These are phyloP conservation scores for Semicossyphus pulcher DNA, from an alignment of 2,113 vertebrate species.

Conservation along the genomic window DNA sequence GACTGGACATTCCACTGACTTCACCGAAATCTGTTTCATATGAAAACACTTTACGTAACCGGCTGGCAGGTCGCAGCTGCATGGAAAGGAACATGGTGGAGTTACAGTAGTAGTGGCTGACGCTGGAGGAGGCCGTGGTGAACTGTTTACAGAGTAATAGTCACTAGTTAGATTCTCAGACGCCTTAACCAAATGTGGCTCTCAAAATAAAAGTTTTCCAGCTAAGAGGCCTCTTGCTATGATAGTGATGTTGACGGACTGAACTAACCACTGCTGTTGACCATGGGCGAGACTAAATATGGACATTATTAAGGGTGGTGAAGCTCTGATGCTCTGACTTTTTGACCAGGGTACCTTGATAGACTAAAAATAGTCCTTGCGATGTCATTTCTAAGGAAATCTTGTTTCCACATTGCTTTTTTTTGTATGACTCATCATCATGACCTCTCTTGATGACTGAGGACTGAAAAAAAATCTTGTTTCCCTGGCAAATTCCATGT, in stretches of 20 bases:
- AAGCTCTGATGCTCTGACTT: constrained; percentile 12
- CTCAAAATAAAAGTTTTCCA: too few relatives aligned
- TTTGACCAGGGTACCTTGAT: background rate
- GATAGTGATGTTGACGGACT: constrained; percentile 23
- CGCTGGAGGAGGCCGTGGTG: constrained; percentile 28
- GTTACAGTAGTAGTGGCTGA: constrained; percentile 50
- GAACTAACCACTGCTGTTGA: constrained; percentile 18
- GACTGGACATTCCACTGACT: constrained; percentile 82
- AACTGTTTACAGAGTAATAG: background rate
- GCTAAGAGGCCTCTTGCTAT: too few relatives aligned
- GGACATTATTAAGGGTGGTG: constrained; percentile 20
- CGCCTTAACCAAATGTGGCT: too few relatives aligned
- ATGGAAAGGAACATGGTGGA: constrained; percentile 44
- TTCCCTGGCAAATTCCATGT: background rate
- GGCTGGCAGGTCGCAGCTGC: constrained; percentile 59
- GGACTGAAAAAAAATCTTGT: constrained; percentile 1
- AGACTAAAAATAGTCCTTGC: background rate
- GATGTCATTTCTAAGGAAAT: background rate
- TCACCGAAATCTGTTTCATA: constrained; percentile 80
- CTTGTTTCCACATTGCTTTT: background rate
- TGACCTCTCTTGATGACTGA: background rate
- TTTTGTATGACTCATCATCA: constrained; percentile 13
- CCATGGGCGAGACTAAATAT: constrained; percentile 52
- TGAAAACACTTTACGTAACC: constrained; percentile 82
- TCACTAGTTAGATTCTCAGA: too few relatives aligned